Percentiles rank a stretch among this genome's conserved stretches.
Evolutionary conservation across 2,797 vertebrate genomes (phyloP).

Genomic region (Epinephelus malabaricus): DNA sequence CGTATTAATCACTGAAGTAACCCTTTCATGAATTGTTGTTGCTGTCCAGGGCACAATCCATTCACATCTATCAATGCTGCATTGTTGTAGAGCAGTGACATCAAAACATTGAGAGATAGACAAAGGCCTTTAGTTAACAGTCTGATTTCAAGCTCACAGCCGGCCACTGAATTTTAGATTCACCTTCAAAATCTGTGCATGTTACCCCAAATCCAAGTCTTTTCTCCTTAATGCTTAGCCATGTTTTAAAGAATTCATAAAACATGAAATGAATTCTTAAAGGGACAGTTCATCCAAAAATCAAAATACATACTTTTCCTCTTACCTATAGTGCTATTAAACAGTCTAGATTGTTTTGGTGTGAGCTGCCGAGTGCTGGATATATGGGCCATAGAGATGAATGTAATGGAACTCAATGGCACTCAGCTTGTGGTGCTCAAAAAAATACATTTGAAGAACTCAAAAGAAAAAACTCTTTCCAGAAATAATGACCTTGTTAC

Average conservation of each 20-base stretch:
- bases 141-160: slow-evolving; percentile 26
- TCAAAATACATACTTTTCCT: too few species aligned
- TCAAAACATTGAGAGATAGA: slow-evolving; percentile 54
- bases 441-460: too few species aligned
- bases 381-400: too few species aligned
- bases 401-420: too few species aligned
- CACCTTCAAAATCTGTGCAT: slow-evolving; percentile 29
- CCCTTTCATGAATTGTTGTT: slow-evolving; percentile 55
- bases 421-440: too few species aligned
- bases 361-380: too few species aligned
- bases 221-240: neutral
- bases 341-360: too few species aligned
- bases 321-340: too few species aligned
- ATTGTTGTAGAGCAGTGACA: slow-evolving; percentile 66
- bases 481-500: too few species aligned
- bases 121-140: slow-evolving; percentile 49
- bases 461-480: too few species aligned
- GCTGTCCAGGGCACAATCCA: slow-evolving; percentile 50
- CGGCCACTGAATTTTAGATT: slow-evolving; percentile 1
- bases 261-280: neutral
- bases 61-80: slow-evolving; percentile 67
- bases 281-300: too few species aligned
- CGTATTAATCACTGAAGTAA: slow-evolving; percentile 74
- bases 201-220: slow-evolving; percentile 11
- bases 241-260: neutral